A percentile compares a stretch with the other conserved stretches of the same genome.
These are phyloP conservation scores for Cryptocheilus praepositus DNA, from an alignment of 2,888 invertebrate genomes.

Conservation along the genomic window DNA sequence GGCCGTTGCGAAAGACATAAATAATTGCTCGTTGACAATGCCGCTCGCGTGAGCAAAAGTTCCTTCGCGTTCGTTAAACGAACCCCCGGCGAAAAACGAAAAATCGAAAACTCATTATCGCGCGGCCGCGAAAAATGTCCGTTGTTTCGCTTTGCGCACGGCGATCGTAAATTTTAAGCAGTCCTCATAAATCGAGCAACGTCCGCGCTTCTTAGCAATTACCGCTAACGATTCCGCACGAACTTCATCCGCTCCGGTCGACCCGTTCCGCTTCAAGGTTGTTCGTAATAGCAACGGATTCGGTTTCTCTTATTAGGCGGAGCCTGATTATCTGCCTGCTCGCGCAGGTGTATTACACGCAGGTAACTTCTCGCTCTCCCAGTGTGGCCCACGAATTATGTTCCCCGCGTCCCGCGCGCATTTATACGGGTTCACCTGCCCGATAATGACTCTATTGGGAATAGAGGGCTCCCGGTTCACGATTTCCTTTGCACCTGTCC, in stretches of 20 bases:
- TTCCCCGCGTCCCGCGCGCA: conserved; percentile 25
- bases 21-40: no score
- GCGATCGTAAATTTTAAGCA: conserved; percentile 6
- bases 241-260: conserved; percentile 20
- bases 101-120: no score
- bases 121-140: background rate
- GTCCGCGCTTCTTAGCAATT: conserved; percentile 15
- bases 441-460: conserved; percentile 62
- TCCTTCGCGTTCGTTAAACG: no score
- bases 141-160: background rate
- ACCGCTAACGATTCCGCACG: conserved; percentile 29
- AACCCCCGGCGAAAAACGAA: no score
- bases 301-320: conserved; percentile 49
- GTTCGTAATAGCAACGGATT: conserved; percentile 21
- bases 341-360: conserved; percentile 31
- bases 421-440: conserved; percentile 58
- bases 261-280: conserved; percentile 19
- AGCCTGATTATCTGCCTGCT: conserved; percentile 44
- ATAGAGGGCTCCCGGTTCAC: conserved; percentile 16
- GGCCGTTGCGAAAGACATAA: background rate
- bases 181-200: conserved; percentile 10
- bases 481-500: conserved; percentile 51
- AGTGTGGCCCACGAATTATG: conserved; percentile 48
- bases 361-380: conserved; percentile 28
- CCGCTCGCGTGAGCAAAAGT: no score